Evolutionary conservation across 2,888 invertebrate genomes (phyloP).

Genomic region (Leptarthrus brevirostris): DNA sequence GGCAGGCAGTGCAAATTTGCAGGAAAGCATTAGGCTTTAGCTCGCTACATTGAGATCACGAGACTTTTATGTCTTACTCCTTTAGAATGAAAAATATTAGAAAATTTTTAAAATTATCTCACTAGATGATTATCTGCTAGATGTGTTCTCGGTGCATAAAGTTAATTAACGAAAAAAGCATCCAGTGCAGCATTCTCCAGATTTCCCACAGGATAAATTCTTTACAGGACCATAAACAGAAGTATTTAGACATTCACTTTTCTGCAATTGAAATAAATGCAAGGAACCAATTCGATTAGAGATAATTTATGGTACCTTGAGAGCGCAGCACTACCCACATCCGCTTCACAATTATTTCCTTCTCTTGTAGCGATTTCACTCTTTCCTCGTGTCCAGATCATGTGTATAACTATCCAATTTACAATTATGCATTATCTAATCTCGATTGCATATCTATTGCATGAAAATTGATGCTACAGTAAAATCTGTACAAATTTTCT

Average conservation of each 20-base stretch:
- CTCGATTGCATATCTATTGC: conserved; percentile 40
- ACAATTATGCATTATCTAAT: conserved; percentile 45
- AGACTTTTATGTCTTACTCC: too few species aligned
- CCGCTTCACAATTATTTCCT: conserved; percentile 36
- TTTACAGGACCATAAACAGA: too few species aligned
- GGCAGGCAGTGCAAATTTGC: too few species aligned
- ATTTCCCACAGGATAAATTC: too few species aligned
- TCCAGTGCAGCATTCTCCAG: too few species aligned
- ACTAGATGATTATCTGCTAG: too few species aligned
- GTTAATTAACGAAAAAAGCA: too few species aligned
- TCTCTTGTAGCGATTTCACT: conserved; percentile 11
- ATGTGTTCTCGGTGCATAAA: too few species aligned
- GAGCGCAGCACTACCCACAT: conserved; percentile 28
- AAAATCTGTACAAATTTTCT: conserved; percentile 25
- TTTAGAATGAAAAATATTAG: too few species aligned
- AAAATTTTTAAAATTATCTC: too few species aligned
- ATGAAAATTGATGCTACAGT: conserved; percentile 35
- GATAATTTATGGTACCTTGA: conserved; percentile 34
- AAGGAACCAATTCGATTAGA: conserved; percentile 9
- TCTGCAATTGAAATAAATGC: neutral
- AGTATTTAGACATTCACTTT: conserved; percentile 7
- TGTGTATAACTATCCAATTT: conserved; percentile 33
- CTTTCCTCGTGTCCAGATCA: conserved; percentile 7
- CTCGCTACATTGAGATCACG: too few species aligned
- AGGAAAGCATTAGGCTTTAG: too few species aligned